phyloP scores from a whole-genome alignment of 1,140 invertebrate species.

The Parapsyche elsis region DNA sequence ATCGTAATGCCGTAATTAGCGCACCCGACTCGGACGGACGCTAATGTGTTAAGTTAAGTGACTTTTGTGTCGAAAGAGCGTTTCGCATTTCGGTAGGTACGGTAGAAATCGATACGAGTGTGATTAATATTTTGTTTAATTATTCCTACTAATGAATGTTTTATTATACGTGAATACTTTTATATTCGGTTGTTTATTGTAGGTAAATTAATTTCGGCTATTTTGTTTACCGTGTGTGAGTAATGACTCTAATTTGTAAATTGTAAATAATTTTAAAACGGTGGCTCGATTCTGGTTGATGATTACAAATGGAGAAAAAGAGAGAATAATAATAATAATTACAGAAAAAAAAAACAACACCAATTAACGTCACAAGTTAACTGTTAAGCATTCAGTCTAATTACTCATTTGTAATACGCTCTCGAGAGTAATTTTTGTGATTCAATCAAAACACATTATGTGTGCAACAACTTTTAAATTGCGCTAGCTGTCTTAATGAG shows the following conservation, averaged over 20 bases:
- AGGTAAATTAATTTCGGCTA: neutral
- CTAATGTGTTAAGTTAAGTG: too few species aligned
- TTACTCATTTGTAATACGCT: neutral
- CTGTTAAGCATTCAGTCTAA: slow-evolving; percentile 3
- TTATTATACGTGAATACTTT: neutral
- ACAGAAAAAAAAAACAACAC: neutral
- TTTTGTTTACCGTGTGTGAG: neutral
- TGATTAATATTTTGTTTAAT: too few species aligned
- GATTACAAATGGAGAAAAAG: neutral
- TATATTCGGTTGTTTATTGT: neutral
- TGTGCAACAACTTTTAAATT: neutral
- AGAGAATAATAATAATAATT: too few species aligned
- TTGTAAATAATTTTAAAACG: neutral
- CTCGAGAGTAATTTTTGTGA: too few species aligned
- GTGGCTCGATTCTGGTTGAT: neutral
- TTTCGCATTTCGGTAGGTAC: too few species aligned
- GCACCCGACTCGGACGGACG: neutral
- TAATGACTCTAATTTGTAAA: neutral
- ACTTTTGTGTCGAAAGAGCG: too few species aligned
- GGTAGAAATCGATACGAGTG: too few species aligned
- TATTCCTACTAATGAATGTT: neutral
- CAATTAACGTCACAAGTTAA: slow-evolving; percentile 26
- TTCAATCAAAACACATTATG: too few species aligned
- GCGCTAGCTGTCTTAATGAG: neutral
- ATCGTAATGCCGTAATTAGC: slow-evolving; percentile 31